Percentiles rank a stretch among this genome's conserved stretches.
Evolutionary conservation across 1,140 invertebrate genomes (phyloP).

Genomic region (Sycophaga agraensis): DNA sequence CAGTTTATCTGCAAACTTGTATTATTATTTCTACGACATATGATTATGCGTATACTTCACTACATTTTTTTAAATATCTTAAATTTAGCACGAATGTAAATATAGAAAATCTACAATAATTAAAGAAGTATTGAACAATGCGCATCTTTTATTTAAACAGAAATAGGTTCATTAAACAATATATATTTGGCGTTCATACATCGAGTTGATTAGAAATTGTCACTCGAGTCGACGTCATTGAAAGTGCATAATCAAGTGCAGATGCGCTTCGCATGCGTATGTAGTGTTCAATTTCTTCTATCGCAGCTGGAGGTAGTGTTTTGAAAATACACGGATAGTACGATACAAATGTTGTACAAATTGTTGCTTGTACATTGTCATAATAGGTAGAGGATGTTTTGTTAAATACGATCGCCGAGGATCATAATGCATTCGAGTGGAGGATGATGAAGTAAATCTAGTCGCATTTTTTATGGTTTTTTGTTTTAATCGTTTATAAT

Average conservation of each 20-base stretch:
- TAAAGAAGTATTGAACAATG: too few species aligned
- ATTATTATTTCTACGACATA: too few species aligned
- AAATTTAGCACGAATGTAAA: too few species aligned
- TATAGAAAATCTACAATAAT: too few species aligned
- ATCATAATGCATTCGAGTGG: constrained; percentile 13
- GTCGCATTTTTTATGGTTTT: not conserved
- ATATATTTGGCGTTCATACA: too few species aligned
- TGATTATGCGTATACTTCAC: too few species aligned
- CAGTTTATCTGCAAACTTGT: too few species aligned
- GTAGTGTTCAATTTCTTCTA: constrained; percentile 27
- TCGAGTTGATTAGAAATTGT: not conserved
- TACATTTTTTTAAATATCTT: too few species aligned
- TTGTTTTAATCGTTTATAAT: too few species aligned
- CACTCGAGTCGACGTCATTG: constrained; percentile 1
- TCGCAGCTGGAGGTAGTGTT: constrained; percentile 20
- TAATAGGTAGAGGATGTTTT: constrained; percentile 30
- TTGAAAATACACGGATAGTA: constrained; percentile 25
- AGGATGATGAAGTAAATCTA: constrained; percentile 11
- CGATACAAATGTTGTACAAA: constrained; percentile 27
- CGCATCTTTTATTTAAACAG: too few species aligned
- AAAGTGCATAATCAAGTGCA: constrained; percentile 18
- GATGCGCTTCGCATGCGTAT: not conserved
- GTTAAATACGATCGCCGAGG: constrained; percentile 19
- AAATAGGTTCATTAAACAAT: too few species aligned
- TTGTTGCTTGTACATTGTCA: constrained; percentile 30